These are phyloP conservation scores for Metopia argyrocephala DNA, from an alignment of 2,888 invertebrate species.

Conservation along the genomic window DNA sequence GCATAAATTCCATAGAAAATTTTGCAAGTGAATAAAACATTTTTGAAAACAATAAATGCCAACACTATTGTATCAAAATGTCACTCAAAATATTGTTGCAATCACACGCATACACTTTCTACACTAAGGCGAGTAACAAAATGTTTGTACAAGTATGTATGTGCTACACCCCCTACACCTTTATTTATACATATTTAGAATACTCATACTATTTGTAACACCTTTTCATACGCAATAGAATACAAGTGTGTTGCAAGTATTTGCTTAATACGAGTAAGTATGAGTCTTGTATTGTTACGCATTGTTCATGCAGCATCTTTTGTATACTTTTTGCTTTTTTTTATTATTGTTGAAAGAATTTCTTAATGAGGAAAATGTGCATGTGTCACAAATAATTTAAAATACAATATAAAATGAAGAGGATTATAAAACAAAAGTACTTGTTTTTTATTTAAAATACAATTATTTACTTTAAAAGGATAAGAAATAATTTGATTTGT, in stretches of 20 bases:
- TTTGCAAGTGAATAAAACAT: constrained; percentile 53
- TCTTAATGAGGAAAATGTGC: constrained; percentile 63
- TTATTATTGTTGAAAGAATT: constrained; percentile 20
- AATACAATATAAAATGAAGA: constrained; percentile 28
- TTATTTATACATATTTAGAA: neutral
- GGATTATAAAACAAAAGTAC: constrained; percentile 11
- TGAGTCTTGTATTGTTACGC: constrained; percentile 28
- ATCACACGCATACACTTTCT: constrained; percentile 25
- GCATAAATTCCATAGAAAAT: constrained; percentile 21
- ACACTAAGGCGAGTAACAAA: neutral
- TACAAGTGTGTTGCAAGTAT: constrained; percentile 30
- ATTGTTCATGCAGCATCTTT: constrained; percentile 26
- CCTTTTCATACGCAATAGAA: constrained; percentile 41
- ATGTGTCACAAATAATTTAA: constrained; percentile 61
- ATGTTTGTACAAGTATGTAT: neutral
- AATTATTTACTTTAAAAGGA: constrained; percentile 34
- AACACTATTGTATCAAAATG: constrained; percentile 60
- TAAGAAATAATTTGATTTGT: constrained; percentile 10
- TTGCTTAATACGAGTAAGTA: constrained; percentile 8
- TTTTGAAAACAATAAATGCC: constrained; percentile 61
- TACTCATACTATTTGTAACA: constrained; percentile 37
- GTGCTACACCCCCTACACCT: neutral
- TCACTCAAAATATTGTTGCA: constrained; percentile 58
- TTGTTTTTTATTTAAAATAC: constrained; percentile 45
- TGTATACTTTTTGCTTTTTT: constrained; percentile 3